Evolutionary conservation across 1,140 invertebrate species (phyloP).

Genomic region (Matsumurasca onukii): DNA sequence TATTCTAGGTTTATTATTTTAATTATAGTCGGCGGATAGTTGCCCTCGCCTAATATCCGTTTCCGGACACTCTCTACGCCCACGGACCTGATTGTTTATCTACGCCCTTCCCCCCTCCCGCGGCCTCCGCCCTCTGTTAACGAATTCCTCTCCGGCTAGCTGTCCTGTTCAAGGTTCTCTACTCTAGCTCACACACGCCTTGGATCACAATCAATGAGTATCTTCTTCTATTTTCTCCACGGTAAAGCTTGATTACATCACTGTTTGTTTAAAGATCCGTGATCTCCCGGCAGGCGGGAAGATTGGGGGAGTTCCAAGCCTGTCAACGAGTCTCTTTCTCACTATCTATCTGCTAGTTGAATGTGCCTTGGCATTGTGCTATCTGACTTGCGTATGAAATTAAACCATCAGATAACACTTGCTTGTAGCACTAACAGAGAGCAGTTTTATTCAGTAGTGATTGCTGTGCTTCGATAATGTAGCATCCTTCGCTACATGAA

Average conservation of each 20-base stretch:
- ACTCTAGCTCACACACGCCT: no score
- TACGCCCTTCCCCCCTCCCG: slow-evolving; percentile 22
- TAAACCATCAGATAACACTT: no score
- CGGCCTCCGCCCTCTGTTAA: no score
- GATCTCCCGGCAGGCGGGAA: neutral
- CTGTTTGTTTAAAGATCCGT: slow-evolving; percentile 20
- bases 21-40: slow-evolving; percentile 4
- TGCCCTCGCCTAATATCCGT: slow-evolving; percentile 20
- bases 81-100: slow-evolving; percentile 4
- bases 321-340: no score
- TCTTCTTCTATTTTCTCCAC: neutral
- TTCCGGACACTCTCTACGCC: slow-evolving; percentile 16
- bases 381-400: no score
- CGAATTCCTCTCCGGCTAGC: slow-evolving; percentile 17
- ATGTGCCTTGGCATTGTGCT: no score
- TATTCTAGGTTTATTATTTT: slow-evolving; percentile 20
- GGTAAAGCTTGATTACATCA: neutral
- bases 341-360: no score
- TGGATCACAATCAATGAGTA: neutral
- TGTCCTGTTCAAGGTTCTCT: neutral
- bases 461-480: no score
- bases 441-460: no score
- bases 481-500: no score
- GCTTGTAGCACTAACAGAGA: no score
- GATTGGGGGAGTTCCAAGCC: no score